A percentile compares a stretch with the other conserved stretches of the same genome.
These are phyloP conservation scores for Noctua comes DNA, from an alignment of 2,888 invertebrate genomes.

Conservation along the genomic window DNA sequence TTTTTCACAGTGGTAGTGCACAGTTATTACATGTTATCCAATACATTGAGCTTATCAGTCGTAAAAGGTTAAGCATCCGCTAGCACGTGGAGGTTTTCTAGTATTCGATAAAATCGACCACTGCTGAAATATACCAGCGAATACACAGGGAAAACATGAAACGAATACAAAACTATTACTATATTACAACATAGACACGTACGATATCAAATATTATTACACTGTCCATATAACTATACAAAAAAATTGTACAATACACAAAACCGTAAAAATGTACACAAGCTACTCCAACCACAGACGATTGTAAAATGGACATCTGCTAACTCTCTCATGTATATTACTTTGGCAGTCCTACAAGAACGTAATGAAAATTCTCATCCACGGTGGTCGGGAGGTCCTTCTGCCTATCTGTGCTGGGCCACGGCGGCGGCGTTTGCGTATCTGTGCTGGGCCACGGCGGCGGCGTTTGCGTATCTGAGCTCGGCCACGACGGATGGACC, in stretches of 20 bases:
- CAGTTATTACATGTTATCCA: neutral
- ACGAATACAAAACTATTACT: conserved; percentile 28
- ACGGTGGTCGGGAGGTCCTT: neutral
- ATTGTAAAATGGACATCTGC: neutral
- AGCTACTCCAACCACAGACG: neutral
- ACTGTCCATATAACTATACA: neutral
- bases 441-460: neutral
- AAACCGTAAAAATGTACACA: neutral
- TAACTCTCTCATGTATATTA: conserved; percentile 43
- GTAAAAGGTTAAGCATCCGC: neutral
- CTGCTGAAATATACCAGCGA: neutral
- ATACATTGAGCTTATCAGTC: conserved; percentile 2
- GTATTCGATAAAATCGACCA: conserved; percentile 1
- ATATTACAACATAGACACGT: conserved; percentile 37
- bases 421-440: neutral
- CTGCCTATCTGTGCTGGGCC: neutral
- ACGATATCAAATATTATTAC: conserved; percentile 11
- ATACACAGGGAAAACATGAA: conserved; percentile 12
- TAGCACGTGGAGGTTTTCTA: neutral
- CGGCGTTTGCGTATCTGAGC: neutral
- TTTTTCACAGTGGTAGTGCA: neutral
- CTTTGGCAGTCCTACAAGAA: conserved; percentile 80
- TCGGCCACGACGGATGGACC: neutral
- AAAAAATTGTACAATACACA: conserved; percentile 5
- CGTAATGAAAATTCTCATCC: conserved; percentile 68